Conservation (phyloP, 2,113 vertebrate genomes). For the Globicephala melas region DNA sequence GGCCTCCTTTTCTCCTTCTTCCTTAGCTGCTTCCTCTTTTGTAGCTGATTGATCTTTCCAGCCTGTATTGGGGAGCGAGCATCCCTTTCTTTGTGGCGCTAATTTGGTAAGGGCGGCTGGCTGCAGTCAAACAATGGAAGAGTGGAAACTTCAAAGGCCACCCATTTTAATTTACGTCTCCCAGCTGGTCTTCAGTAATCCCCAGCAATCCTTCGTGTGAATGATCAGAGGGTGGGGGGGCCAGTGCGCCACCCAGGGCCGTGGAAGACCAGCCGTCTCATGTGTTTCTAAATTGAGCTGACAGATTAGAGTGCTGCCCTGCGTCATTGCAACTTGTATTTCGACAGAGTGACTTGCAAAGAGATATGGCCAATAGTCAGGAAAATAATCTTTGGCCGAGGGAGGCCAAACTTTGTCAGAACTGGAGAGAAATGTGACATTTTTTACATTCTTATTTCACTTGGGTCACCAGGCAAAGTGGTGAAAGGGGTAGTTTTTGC, state of each 20-base stretch:
- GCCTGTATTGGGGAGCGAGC: not conserved
- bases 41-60: not conserved
- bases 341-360: slow-evolving; percentile 6
- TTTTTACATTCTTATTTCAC: not conserved
- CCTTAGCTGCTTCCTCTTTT: not conserved
- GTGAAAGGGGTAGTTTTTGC: not conserved
- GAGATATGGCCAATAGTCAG: not conserved
- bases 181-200: not conserved
- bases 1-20: not conserved
- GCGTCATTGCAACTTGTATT: not conserved
- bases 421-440: not conserved
- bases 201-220: not conserved
- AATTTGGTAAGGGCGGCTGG: not conserved
- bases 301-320: not conserved
- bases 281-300: not conserved
- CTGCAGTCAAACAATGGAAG: not conserved
- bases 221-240: not conserved
- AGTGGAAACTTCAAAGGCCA: not conserved
- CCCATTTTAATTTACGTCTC: not conserved
- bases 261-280: fast-evolving
- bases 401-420: slow-evolving; percentile 39
- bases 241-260: not conserved
- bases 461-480: not conserved
- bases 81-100: not conserved
- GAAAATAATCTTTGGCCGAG: not conserved